Evolutionary conservation across 2,113 vertebrate species (phyloP).

Genomic region (Urocynchramus pylzowi): DNA sequence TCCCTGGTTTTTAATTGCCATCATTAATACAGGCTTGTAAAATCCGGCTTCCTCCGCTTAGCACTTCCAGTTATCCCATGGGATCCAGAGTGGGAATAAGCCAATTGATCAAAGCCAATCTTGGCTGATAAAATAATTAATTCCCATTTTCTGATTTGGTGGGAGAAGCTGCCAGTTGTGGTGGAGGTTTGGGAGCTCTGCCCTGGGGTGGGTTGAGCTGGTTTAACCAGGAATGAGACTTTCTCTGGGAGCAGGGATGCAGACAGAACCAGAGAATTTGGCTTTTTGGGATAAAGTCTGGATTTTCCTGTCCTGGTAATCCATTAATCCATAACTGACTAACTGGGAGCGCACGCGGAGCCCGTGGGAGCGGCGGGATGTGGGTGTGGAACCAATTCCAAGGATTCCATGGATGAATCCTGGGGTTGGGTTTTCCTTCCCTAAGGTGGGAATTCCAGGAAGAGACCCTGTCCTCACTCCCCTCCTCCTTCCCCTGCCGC

Average conservation of each 20-base stretch:
- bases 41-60: neutral
- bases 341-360: neutral
- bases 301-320: constrained; percentile 3
- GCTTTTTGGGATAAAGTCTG: neutral
- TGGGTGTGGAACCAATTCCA: neutral
- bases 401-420: neutral
- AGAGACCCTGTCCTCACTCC: neutral
- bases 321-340: constrained; percentile 71
- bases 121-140: neutral
- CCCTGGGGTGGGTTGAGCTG: rapidly evolving
- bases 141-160: neutral
- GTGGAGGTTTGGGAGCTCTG: neutral
- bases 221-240: rapidly evolving
- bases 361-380: neutral
- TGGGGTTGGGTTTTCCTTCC: neutral
- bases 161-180: rapidly evolving
- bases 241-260: neutral
- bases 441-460: neutral
- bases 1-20: constrained; percentile 32
- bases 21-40: constrained; percentile 16
- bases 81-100: neutral
- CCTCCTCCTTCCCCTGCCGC: neutral
- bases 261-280: rapidly evolving
- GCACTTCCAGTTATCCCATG: neutral
- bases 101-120: neutral